Percentiles rank a stretch among this genome's conserved stretches.
Conservation (phyloP, 1,140 invertebrate species). For the Hyles vespertilio region DNA sequence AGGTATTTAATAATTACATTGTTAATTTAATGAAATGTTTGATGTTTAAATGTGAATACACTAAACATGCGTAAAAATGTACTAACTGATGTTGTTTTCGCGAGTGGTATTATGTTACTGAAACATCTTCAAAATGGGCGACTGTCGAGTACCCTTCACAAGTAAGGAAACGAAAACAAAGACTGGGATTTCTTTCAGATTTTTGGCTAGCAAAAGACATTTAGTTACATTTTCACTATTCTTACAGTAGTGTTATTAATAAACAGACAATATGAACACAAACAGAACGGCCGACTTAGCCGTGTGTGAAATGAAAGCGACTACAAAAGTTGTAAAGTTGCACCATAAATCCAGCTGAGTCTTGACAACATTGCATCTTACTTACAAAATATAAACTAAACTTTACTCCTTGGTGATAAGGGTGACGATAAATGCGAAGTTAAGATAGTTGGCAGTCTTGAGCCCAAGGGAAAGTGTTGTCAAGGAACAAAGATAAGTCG, state of each 20-base stretch:
- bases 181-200: too few relatives aligned
- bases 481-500: conserved; percentile 71
- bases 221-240: too few relatives aligned
- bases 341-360: conserved; percentile 55
- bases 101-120: too few relatives aligned
- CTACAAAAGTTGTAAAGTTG: conserved; percentile 63
- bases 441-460: conserved; percentile 28
- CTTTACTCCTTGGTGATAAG: conserved; percentile 20
- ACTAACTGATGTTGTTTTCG: too few relatives aligned
- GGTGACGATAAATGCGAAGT: conserved; percentile 15
- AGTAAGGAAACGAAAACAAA: too few relatives aligned
- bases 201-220: too few relatives aligned
- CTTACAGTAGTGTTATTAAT: conserved; percentile 13
- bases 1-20: too few relatives aligned
- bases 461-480: conserved; percentile 68
- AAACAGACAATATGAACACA: conserved; percentile 32
- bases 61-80: too few relatives aligned
- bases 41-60: too few relatives aligned
- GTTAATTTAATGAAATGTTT: too few relatives aligned
- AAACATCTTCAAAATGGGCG: too few relatives aligned
- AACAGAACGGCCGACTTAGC: conserved; percentile 40
- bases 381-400: background rate
- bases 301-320: conserved; percentile 61
- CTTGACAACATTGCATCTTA: conserved; percentile 22
- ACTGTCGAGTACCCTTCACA: too few relatives aligned